Conservation (phyloP, 2,888 invertebrate species). For the Omphaloscelis lunosa region DNA sequence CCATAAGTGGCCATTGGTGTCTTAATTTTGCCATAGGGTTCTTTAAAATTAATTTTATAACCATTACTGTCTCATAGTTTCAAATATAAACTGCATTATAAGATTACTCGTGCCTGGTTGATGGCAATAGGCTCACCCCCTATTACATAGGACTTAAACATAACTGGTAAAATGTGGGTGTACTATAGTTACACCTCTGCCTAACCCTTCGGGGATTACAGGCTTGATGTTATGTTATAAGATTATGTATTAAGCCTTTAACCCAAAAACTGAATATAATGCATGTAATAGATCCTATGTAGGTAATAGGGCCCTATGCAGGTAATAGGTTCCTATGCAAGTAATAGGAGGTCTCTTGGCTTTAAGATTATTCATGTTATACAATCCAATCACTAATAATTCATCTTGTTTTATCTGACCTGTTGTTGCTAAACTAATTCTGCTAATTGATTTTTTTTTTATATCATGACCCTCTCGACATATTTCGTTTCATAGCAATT, state of each 20-base stretch:
- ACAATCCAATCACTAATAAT: not conserved
- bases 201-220: too few relatives aligned
- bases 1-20: too few relatives aligned
- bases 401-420: not conserved
- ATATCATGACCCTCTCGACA: not conserved
- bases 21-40: not conserved
- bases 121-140: too few relatives aligned
- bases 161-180: too few relatives aligned
- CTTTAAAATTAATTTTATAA: conserved; percentile 6
- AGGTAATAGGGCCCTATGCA: not conserved
- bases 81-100: not conserved
- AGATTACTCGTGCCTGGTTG: too few relatives aligned
- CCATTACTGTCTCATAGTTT: not conserved
- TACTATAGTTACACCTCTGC: too few relatives aligned
- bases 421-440: not conserved
- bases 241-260: not conserved
- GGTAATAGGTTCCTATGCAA: not conserved
- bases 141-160: too few relatives aligned
- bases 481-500: conserved; percentile 1
- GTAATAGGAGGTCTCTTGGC: not conserved
- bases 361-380: not conserved
- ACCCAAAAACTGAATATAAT: conserved; percentile 3
- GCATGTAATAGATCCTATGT: too few relatives aligned
- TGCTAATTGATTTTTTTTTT: not conserved
- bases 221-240: too few relatives aligned